phyloP scores from a whole-genome alignment of 2,113 vertebrate genomes.

The Pelodiscus sinensis region DNA sequence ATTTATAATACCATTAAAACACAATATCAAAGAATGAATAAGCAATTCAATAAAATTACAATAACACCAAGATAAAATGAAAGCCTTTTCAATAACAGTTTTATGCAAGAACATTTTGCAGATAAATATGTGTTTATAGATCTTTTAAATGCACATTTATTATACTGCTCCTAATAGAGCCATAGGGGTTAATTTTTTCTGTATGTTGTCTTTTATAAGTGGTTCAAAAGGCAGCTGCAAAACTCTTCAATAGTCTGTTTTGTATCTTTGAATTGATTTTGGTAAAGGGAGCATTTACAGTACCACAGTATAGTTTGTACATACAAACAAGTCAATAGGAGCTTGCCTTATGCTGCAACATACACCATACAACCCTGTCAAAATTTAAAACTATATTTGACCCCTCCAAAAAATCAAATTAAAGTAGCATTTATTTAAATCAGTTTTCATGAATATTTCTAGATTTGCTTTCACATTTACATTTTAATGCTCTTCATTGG shows the following conservation, averaged over 20 bases:
- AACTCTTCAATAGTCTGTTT: conserved; percentile 84
- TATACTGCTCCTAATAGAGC: conserved; percentile 86
- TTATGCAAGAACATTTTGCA: conserved; percentile 90
- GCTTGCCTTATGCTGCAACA: neutral
- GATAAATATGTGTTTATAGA: conserved; percentile 91
- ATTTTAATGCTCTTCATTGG: neutral
- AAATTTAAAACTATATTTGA: conserved; percentile 3
- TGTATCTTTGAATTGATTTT: conserved; percentile 82
- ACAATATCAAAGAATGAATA: conserved; percentile 92
- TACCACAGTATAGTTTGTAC: conserved; percentile 52
- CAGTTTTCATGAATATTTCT: conserved; percentile 29
- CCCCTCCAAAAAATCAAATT: too few species aligned
- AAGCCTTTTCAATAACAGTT: conserved; percentile 90
- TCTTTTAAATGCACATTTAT: conserved; percentile 90
- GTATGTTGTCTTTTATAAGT: conserved; percentile 84
- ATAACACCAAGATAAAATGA: conserved; percentile 90
- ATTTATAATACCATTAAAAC: conserved; percentile 91
- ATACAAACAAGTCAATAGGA: conserved; percentile 52
- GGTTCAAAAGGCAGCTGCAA: conserved; percentile 85
- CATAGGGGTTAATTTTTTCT: conserved; percentile 86
- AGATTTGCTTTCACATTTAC: conserved; percentile 36
- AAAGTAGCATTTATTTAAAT: rapidly evolving
- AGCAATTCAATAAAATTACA: conserved; percentile 92
- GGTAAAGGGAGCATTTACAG: conserved; percentile 76
- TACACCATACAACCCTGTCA: conserved; percentile 24